A percentile compares a stretch with the other conserved stretches of the same genome.
phyloP scores from a whole-genome alignment of 2,113 vertebrate genomes.

The Eupsittula cactorum region DNA sequence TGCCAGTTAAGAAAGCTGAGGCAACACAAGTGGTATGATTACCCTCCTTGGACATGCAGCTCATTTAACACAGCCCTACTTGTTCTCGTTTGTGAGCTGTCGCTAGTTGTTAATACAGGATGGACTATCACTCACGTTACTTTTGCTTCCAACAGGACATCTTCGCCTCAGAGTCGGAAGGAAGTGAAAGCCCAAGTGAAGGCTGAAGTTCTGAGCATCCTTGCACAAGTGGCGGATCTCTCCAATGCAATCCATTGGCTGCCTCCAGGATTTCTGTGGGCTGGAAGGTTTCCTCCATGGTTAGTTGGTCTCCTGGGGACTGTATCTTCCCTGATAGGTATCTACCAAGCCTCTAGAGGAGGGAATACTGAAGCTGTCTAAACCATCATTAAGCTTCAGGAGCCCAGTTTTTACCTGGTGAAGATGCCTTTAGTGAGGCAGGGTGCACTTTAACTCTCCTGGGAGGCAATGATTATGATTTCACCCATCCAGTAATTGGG shows the following conservation, averaged over 20 bases:
- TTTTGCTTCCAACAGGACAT: neutral
- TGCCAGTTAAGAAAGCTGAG: slow-evolving; percentile 50
- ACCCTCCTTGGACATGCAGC: neutral
- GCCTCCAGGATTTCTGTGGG: slow-evolving; percentile 90
- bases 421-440: neutral
- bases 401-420: neutral
- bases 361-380: slow-evolving; percentile 25
- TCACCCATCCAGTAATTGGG: neutral
- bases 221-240: slow-evolving; percentile 84
- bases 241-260: slow-evolving; percentile 93
- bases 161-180: neutral
- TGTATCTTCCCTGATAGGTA: slow-evolving; percentile 84
- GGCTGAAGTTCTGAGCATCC: slow-evolving; percentile 78
- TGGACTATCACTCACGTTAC: neutral
- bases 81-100: neutral
- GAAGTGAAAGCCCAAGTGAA: slow-evolving; percentile 1
- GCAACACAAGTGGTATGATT: neutral
- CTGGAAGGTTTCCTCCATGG: slow-evolving; percentile 86
- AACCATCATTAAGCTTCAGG: neutral
- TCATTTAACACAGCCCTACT: neutral
- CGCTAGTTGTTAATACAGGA: accelerated
- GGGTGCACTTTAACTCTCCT: neutral
- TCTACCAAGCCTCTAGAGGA: slow-evolving; percentile 76
- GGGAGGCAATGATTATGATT: neutral
- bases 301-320: slow-evolving; percentile 93